Percentiles rank a stretch among this genome's conserved stretches.
Evolutionary conservation across 2,113 vertebrate genomes (phyloP).

Genomic region (Sigmodon hispidus): DNA sequence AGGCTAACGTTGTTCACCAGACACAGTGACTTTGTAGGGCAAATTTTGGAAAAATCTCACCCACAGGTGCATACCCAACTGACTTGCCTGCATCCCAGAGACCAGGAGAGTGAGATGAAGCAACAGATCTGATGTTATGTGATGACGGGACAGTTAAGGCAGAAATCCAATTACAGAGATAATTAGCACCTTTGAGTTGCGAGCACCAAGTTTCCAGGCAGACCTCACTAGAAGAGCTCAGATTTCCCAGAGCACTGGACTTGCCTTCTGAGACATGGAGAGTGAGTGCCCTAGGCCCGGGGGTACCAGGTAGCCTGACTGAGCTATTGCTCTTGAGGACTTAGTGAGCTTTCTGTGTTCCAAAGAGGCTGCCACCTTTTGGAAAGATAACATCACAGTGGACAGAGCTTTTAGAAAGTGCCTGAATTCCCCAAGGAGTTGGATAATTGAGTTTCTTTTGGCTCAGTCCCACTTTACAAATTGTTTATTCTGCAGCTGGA

Average conservation of each 20-base stretch:
- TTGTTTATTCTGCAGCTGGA: slow-evolving; percentile 68
- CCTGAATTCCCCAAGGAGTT: slow-evolving; percentile 63
- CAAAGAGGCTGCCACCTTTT: slow-evolving; percentile 8
- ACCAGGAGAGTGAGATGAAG: not conserved
- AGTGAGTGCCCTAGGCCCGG: slow-evolving; percentile 48
- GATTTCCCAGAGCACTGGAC: slow-evolving; percentile 53
- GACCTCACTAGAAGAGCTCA: slow-evolving; percentile 62
- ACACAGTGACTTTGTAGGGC: not conserved
- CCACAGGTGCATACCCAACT: rapidly evolving
- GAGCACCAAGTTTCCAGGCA: slow-evolving; percentile 64
- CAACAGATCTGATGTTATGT: slow-evolving; percentile 5
- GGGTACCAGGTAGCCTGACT: not conserved
- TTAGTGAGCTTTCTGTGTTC: slow-evolving; percentile 37
- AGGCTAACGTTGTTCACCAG: not conserved
- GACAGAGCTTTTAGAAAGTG: slow-evolving; percentile 63
- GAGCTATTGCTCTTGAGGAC: slow-evolving; percentile 47
- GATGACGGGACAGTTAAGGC: slow-evolving; percentile 62
- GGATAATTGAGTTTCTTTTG: slow-evolving; percentile 61
- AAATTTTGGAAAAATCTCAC: not conserved
- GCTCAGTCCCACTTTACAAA: slow-evolving; percentile 61
- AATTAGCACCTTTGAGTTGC: slow-evolving; percentile 81
- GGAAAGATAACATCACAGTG: slow-evolving; percentile 59
- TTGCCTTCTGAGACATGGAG: slow-evolving; percentile 56
- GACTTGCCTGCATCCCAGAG: not conserved
- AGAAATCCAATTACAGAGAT: slow-evolving; percentile 84